These are phyloP conservation scores for Pao palembangensis DNA, from an alignment of 2,113 vertebrate genomes.

Conservation along the genomic window DNA sequence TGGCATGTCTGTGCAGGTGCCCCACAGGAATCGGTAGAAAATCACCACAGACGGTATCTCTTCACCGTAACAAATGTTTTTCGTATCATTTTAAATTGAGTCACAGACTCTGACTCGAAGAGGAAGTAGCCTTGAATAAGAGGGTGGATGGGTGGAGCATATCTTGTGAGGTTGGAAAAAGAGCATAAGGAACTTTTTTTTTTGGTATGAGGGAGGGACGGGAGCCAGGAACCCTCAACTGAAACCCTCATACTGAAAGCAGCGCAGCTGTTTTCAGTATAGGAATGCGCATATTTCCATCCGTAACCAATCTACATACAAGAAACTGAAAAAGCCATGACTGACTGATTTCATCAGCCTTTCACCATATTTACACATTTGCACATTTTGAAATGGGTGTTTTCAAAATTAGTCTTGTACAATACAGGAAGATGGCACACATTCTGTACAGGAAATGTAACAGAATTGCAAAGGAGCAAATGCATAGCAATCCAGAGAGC, in stretches of 20 bases:
- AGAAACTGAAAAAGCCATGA: not conserved
- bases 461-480: not conserved
- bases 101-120: not conserved
- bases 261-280: conserved; percentile 19
- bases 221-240: not conserved
- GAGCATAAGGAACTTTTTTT: conserved; percentile 1
- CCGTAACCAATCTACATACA: conserved; percentile 8
- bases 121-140: not conserved
- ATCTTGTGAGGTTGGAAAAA: conserved; percentile 17
- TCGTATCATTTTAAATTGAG: conserved; percentile 34
- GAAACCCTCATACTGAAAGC: too few relatives aligned
- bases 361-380: not conserved
- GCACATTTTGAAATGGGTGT: conserved; percentile 34
- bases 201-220: not conserved
- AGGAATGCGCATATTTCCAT: conserved; percentile 12
- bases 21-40: conserved; percentile 25
- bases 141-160: conserved; percentile 30
- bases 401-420: conserved; percentile 19
- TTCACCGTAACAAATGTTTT: conserved; percentile 40
- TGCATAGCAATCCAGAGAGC: too few relatives aligned
- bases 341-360: conserved; percentile 36
- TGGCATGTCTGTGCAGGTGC: conserved; percentile 59
- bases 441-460: not conserved
- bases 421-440: not conserved
- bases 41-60: conserved; percentile 11